Evolutionary conservation across 1,140 invertebrate genomes (phyloP).

Genomic region (Sesamia nonagrioides): DNA sequence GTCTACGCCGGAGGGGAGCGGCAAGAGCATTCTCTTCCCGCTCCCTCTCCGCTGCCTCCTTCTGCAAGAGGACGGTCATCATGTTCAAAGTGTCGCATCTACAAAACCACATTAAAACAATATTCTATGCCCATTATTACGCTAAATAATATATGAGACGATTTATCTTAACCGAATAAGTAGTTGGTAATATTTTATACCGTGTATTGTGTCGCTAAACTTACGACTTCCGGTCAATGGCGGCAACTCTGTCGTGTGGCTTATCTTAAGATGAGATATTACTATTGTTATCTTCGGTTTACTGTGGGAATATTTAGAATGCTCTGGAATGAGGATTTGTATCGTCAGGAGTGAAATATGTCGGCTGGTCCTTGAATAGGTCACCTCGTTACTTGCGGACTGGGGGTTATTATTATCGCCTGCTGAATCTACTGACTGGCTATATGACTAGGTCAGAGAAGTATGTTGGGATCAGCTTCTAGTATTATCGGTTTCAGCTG

Average conservation of each 20-base stretch:
- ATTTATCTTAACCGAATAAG: slow-evolving; percentile 76
- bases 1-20: too few species aligned
- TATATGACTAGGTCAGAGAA: too few species aligned
- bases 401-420: neutral
- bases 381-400: neutral
- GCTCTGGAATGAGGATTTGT: slow-evolving; percentile 33
- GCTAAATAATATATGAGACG: slow-evolving; percentile 78
- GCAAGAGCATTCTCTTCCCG: too few species aligned
- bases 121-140: slow-evolving; percentile 71
- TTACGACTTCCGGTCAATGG: slow-evolving; percentile 66
- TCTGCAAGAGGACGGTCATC: too few species aligned
- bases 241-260: slow-evolving; percentile 30
- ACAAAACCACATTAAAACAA: slow-evolving; percentile 1
- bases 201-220: slow-evolving; percentile 60
- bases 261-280: slow-evolving; percentile 50
- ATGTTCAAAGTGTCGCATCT: slow-evolving; percentile 46
- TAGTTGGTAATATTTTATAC: slow-evolving; percentile 69
- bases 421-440: neutral
- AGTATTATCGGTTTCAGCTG: too few species aligned
- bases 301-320: slow-evolving; percentile 46
- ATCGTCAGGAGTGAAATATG: slow-evolving; percentile 1
- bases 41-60: too few species aligned
- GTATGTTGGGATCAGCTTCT: too few species aligned
- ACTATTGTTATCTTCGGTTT: slow-evolving; percentile 34
- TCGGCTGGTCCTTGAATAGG: neutral